Evolutionary conservation across 2,888 invertebrate genomes (phyloP), one percentile per base, ranked within the genome.

Genomic region (Amphipyra tragopoginis): DNA sequence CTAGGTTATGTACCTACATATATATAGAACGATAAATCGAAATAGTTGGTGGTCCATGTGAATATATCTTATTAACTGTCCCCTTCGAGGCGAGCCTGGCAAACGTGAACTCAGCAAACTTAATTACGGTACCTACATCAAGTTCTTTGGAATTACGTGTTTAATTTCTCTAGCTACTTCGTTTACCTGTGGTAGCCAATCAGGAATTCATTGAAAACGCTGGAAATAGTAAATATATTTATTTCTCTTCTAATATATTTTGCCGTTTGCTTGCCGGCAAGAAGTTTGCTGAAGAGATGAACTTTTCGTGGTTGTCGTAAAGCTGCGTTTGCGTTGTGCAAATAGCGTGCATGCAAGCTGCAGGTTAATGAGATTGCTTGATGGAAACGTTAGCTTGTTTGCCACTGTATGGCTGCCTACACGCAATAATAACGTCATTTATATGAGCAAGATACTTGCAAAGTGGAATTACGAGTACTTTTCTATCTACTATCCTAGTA

Each of bases 61-160:
- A 78, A 75, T 82, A 73, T 79, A 82, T 81, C 75, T 79, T 80
- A 75, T 77, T 77, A 74, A 65, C 52, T 76, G 79, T 80, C 79
- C 70, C 65, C 39, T 49, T 29, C 14, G 47, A 40, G 39, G 26
- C 21, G 43, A 39, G 59, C 49, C 58, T 26, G 21, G 58, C 65
- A 63, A 63, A 50, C 45, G 59, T 47, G 57, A 63, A 66, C 79
- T 79, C 63, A 50, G 79, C 69, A 84, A 87, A 88, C 83, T 85
- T 86, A 86, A 88, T 86, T 88, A 87, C 80, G 62, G 70, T 71
- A 83, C 87, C 83, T 83, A 83, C 81, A 79, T 87, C 84, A 87
- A 84, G 84, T 85, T 86, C 86, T 85, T 85, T 75, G 74, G 70
- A 77, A 79, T 80, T 77, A 80, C 77, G 71, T 73, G 80, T 80